Conservation (phyloP, 1,140 invertebrate genomes). For the Drosophila triauraria region DNA sequence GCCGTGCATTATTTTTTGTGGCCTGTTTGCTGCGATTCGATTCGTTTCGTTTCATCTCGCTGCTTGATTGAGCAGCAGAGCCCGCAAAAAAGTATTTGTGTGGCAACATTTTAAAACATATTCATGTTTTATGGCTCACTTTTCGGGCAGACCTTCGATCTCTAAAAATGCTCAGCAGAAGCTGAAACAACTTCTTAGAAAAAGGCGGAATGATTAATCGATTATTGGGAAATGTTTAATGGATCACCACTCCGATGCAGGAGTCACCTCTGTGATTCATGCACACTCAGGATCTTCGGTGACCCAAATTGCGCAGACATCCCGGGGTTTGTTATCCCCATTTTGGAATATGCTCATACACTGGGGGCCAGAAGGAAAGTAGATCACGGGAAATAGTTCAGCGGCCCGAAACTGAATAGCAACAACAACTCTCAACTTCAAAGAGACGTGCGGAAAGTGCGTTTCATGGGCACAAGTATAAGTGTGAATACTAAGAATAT, state of each 20-base stretch:
- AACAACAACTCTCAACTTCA: conserved; percentile 35
- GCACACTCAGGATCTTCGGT: conserved; percentile 14
- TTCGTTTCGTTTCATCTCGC: conserved; percentile 35
- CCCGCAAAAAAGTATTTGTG: conserved; percentile 28
- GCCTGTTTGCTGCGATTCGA: conserved; percentile 34
- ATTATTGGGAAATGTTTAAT: conserved; percentile 40
- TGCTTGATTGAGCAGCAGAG: conserved; percentile 39
- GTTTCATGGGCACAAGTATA: conserved; percentile 4
- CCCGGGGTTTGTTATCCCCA: conserved; percentile 24
- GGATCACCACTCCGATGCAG: conserved; percentile 20
- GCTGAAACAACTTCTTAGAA: not conserved
- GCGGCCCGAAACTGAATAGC: conserved; percentile 24
- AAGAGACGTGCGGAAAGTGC: conserved; percentile 24
- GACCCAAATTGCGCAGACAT: conserved; percentile 20
- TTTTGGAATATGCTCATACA: conserved; percentile 4
- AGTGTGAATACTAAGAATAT: no score
- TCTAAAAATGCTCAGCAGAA: not conserved
- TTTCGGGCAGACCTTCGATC: conserved; percentile 15
- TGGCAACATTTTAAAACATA: conserved; percentile 43
- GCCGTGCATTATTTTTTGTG: conserved; percentile 36
- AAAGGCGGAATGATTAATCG: conserved; percentile 32
- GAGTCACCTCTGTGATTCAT: conserved; percentile 31
- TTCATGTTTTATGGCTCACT: conserved; percentile 44
- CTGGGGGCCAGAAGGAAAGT: conserved; percentile 23
- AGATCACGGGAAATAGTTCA: conserved; percentile 36